These are phyloP conservation scores for Rhinogobius similis DNA, from an alignment of 2,113 vertebrate genomes.

Conservation along the genomic window DNA sequence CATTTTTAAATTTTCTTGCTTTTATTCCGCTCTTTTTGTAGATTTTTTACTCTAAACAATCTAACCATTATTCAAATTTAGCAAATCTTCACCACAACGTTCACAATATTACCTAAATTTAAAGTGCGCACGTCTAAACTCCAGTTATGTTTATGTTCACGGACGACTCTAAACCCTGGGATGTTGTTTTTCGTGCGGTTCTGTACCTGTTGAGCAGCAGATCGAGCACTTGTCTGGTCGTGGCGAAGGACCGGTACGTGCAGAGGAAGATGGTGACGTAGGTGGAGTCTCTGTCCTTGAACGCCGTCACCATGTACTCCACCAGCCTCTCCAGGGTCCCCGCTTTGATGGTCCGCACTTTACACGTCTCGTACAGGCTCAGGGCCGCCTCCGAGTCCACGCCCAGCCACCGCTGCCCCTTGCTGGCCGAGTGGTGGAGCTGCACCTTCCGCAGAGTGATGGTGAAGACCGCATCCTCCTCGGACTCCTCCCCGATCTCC, in stretches of 20 bases:
- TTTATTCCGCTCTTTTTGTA: too few relatives aligned
- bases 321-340: constrained; percentile 97
- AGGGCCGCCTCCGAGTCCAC: constrained; percentile 90
- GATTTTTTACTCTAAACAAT: too few relatives aligned
- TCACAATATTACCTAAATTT: too few relatives aligned
- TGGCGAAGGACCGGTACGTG: constrained; percentile 93
- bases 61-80: too few relatives aligned
- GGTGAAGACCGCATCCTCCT: constrained; percentile 94
- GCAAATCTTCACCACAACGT: too few relatives aligned
- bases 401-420: constrained; percentile 98
- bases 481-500: constrained; percentile 97
- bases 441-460: constrained; percentile 95
- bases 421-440: constrained; percentile 88
- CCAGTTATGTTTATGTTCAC: too few relatives aligned
- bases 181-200: too few relatives aligned
- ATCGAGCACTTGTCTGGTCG: constrained; percentile 94
- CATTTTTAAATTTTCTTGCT: too few relatives aligned
- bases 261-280: constrained; percentile 98
- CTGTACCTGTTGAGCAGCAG: constrained; percentile 87
- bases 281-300: constrained; percentile 95
- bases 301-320: constrained; percentile 96
- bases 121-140: too few relatives aligned
- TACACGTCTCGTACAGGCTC: constrained; percentile 95
- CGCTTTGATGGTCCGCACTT: constrained; percentile 94
- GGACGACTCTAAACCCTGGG: too few relatives aligned